phyloP scores from a whole-genome alignment of 2,797 vertebrate genomes.

The Amphiprion clarkii region DNA sequence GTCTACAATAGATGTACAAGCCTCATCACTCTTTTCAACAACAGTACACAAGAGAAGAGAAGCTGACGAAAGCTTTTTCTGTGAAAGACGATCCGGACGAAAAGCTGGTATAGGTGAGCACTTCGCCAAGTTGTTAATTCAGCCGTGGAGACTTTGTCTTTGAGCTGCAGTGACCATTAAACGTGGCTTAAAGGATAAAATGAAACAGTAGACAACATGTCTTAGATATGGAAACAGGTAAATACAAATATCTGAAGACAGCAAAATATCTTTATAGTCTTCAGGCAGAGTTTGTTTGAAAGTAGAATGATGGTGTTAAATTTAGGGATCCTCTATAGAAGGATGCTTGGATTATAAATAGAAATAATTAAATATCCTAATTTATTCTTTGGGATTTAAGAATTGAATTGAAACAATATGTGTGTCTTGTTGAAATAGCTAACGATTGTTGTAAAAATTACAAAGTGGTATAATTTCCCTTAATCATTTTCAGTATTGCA shows the following conservation, averaged over 20 bases:
- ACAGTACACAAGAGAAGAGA: neutral
- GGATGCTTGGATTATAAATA: too few species aligned
- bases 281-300: too few species aligned
- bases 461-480: too few species aligned
- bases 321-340: neutral
- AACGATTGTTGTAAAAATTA: too few species aligned
- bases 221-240: neutral
- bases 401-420: too few species aligned
- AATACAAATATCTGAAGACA: neutral
- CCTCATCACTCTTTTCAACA: neutral
- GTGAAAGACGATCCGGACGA: too few species aligned
- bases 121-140: neutral
- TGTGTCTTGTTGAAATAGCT: too few species aligned
- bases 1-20: neutral
- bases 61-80: neutral
- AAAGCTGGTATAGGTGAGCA: neutral
- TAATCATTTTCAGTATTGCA: too few species aligned
- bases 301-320: neutral
- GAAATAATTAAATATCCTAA: too few species aligned
- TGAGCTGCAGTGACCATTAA: neutral
- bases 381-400: too few species aligned
- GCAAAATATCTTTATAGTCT: neutral
- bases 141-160: neutral
- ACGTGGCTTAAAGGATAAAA: neutral
- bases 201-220: neutral